Percentiles rank a stretch among this genome's conserved stretches.
Conservation (phyloP, 2,888 invertebrate species). For the Orthosia gothica region DNA sequence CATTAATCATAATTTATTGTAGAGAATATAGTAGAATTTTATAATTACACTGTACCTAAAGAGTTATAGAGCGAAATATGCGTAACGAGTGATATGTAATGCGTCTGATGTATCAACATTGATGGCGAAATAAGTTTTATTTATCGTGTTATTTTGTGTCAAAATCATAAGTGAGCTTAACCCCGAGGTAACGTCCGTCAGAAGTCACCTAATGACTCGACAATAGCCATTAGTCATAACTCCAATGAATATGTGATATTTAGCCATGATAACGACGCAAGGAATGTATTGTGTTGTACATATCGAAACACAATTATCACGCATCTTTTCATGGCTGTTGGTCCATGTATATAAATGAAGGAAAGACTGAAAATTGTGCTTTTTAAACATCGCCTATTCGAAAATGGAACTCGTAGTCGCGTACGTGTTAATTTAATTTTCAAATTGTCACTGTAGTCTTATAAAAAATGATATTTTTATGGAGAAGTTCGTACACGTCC, state of each 20-base stretch:
- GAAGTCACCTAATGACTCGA: conserved; percentile 70
- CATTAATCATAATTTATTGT: conserved; percentile 66
- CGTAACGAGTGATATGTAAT: conserved; percentile 49
- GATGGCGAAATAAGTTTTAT: conserved; percentile 53
- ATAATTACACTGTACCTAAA: conserved; percentile 63
- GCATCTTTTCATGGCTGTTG: conserved; percentile 64
- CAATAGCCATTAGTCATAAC: conserved; percentile 75
- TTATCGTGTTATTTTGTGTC: conserved; percentile 61
- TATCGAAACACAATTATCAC: conserved; percentile 66
- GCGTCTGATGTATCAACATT: conserved; percentile 45
- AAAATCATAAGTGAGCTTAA: conserved; percentile 64
- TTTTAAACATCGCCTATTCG: conserved; percentile 66
- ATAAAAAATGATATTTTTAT: conserved; percentile 31
- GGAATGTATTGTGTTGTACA: conserved; percentile 68
- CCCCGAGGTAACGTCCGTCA: conserved; percentile 72
- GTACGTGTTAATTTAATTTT: conserved; percentile 46
- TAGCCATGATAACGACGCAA: conserved; percentile 70
- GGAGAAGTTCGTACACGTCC: conserved; percentile 34
- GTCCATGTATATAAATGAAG: conserved; percentile 88
- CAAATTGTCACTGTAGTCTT: conserved; percentile 34
- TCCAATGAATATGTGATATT: conserved; percentile 79
- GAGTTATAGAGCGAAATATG: conserved; percentile 55
- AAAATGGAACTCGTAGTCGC: conserved; percentile 51
- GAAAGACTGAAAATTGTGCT: conserved; percentile 86
- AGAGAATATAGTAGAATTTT: conserved; percentile 61